Percentiles rank a stretch among this genome's conserved stretches.
These are phyloP conservation scores for Tachysurus fulvidraco DNA, from an alignment of 2,113 vertebrate species.

Conservation along the genomic window DNA sequence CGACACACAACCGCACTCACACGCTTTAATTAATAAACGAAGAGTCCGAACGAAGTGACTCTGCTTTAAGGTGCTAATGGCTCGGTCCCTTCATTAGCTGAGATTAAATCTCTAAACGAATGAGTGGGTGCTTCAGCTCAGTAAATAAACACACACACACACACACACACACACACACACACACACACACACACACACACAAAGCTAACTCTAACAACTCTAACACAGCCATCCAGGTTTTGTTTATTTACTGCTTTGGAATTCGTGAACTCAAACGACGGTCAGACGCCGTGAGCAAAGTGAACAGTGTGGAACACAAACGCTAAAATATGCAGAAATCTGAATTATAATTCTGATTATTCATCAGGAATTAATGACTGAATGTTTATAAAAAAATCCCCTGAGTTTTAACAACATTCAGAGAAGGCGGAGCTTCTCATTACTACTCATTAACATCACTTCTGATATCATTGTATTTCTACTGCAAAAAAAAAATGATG, in stretches of 20 bases:
- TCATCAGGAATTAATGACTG: neutral
- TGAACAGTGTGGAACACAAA: neutral
- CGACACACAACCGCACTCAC: slow-evolving; percentile 6
- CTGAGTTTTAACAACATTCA: neutral
- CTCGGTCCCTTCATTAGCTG: slow-evolving; percentile 50
- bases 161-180: neutral
- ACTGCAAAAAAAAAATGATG: neutral
- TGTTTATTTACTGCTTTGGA: neutral
- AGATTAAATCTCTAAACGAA: slow-evolving; percentile 57
- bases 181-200: neutral
- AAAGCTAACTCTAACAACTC: neutral
- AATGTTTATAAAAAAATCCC: neutral
- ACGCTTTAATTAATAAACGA: slow-evolving; percentile 41
- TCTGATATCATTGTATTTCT: neutral
- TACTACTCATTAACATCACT: too few species aligned
- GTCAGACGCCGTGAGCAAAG: neutral
- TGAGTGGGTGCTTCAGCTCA: slow-evolving; percentile 45
- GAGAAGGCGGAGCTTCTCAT: neutral
- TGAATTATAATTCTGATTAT: neutral
- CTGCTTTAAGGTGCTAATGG: slow-evolving; percentile 53
- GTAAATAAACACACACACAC: slow-evolving; percentile 47
- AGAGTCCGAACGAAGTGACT: slow-evolving; percentile 28
- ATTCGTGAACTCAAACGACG: neutral
- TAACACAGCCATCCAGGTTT: neutral
- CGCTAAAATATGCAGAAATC: slow-evolving; percentile 7